These are phyloP conservation scores for Epinotia bilunana DNA, from an alignment of 2,888 invertebrate genomes.

Conservation along the genomic window DNA sequence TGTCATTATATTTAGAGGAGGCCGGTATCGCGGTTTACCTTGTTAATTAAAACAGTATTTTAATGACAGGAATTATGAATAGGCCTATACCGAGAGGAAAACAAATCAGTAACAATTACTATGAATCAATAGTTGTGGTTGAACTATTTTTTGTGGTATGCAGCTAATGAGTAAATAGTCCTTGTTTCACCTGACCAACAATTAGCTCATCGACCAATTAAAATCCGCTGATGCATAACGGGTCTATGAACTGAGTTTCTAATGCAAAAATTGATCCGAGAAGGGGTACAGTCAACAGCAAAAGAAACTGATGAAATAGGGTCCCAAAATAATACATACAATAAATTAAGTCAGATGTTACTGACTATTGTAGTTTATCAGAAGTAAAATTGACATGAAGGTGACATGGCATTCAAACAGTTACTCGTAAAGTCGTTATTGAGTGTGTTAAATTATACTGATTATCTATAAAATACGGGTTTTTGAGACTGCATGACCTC, in stretches of 20 bases:
- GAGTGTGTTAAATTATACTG: no score
- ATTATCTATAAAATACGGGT: no score
- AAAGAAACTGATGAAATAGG: no score
- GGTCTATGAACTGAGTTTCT: neutral
- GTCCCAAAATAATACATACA: no score
- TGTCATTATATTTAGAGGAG: conserved; percentile 8
- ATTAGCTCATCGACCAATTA: conserved; percentile 69
- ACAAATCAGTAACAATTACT: conserved; percentile 7
- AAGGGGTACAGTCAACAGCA: no score
- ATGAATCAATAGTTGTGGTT: conserved; percentile 22
- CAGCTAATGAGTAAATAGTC: conserved; percentile 35
- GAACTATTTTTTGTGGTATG: conserved; percentile 18
- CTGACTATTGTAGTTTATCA: no score
- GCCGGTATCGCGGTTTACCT: conserved; percentile 26
- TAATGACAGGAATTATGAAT: conserved; percentile 23
- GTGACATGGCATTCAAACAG: no score
- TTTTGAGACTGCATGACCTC: no score
- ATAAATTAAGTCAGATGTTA: no score
- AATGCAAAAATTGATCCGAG: no score
- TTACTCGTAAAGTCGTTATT: no score
- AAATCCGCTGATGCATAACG: conserved; percentile 57
- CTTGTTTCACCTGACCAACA: conserved; percentile 66
- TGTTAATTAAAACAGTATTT: neutral
- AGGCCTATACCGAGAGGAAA: conserved; percentile 6
- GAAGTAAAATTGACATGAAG: no score